Base-by-base conservation (phyloP, 2,888 invertebrate genomes). In the Eulithis prunata region DNA sequence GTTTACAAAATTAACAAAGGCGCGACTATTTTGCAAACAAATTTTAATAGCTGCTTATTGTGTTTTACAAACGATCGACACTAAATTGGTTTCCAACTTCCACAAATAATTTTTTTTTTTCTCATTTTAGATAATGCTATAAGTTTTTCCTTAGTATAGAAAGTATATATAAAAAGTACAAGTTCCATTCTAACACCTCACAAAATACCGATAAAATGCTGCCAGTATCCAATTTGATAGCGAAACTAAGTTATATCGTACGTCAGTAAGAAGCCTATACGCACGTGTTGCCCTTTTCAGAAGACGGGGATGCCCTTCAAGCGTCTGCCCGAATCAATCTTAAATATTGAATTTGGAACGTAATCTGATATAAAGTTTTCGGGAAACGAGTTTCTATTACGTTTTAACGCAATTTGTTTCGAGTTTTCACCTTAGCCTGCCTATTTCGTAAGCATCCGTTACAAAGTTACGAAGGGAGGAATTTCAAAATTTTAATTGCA, bases 261-360 rank as follows among this genome's bases (percentile, higher is more conserved):
- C 56, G 51, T 62, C 43, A 10, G 41, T 32, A 51, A 41, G 28
- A 49, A 13, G 60, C 7, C 28, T 47, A 55, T 55, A 49, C 38
- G 11, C 70, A 68, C 66, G 66, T 47, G 52, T 76, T 77, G 79
- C 85, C 83, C 85, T 86, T 85, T 84, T 83, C 73, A 71, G 71
- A 72, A 82, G 75, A 77, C 71, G 78, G 68, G 71, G 75, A 75
- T 82, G 80, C 88, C 89, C 87, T 85, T 83, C 86, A 84, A 85
- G 76, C 89, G 87, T 89, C 89, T 91, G 91, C 89, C 86, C 86
- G 84, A 91, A 91, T 92, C 93, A 93, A 93, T 93, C 92, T 91
- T 89, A 91, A 91, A 92, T 91, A 93, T 93, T 91, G 90, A 93
- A 92, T 93, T 93, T 91, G 87, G 86, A 75, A 82, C 86, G 90